Conservation (phyloP, 1,140 invertebrate genomes). For the Medauroidea extradentata region DNA sequence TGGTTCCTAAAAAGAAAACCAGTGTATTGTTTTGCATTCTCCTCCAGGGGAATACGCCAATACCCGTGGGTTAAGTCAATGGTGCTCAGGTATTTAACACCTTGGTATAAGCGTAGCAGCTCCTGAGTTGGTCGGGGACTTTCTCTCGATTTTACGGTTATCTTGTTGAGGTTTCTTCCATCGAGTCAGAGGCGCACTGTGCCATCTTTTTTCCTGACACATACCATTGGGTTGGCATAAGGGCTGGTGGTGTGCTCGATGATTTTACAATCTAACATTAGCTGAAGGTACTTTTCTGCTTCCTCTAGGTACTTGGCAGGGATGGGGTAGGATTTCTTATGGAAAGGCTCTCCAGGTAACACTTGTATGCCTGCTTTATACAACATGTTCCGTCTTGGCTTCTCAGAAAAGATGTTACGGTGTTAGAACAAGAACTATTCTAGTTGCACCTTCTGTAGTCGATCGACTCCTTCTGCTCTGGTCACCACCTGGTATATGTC, state of each 20-base stretch:
- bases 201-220: conserved; percentile 30
- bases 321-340: conserved; percentile 22
- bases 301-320: conserved; percentile 13
- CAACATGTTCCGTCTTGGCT: not conserved
- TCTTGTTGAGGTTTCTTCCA: conserved; percentile 31
- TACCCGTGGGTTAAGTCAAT: conserved; percentile 36
- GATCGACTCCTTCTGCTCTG: no score
- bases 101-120: conserved; percentile 27
- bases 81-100: conserved; percentile 25
- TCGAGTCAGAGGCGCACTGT: conserved; percentile 35
- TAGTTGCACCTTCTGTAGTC: no score
- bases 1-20: conserved; percentile 32
- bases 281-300: conserved; percentile 16
- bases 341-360: not conserved
- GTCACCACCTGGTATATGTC: no score
- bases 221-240: conserved; percentile 35
- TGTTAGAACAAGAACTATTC: not conserved
- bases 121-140: conserved; percentile 1
- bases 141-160: conserved; percentile 25
- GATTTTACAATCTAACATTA: conserved; percentile 20
- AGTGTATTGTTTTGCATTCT: conserved; percentile 31
- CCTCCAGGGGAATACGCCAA: conserved; percentile 34
- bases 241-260: conserved; percentile 29
- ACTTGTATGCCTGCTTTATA: conserved; percentile 6
- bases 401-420: not conserved